Conservation (phyloP, 2,113 vertebrate genomes). For the Catharus fuscescens region DNA sequence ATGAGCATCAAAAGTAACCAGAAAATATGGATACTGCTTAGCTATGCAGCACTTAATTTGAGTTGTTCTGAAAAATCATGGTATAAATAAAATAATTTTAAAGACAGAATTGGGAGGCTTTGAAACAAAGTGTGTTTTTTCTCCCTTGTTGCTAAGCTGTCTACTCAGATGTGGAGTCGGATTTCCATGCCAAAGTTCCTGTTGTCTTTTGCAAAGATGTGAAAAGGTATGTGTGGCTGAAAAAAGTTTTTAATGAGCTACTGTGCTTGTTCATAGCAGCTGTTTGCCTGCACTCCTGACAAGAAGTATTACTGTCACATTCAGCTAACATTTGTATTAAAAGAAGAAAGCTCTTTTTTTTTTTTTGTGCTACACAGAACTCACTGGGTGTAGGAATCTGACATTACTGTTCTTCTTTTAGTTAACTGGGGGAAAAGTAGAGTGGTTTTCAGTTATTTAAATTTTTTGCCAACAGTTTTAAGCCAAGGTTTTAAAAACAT, state of each 20-base stretch:
- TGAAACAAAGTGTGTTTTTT: not conserved
- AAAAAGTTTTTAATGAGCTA: not conserved
- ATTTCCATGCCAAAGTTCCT: slow-evolving; percentile 99
- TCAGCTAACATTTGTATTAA: not conserved
- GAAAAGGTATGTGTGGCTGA: slow-evolving; percentile 80
- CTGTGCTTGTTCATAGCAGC: not conserved
- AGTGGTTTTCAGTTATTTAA: not conserved
- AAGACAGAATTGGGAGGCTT: not conserved
- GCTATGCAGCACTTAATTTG: not conserved
- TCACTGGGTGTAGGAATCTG: not conserved
- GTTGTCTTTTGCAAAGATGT: slow-evolving; percentile 92
- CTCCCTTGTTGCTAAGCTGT: slow-evolving; percentile 73
- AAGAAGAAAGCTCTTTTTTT: not conserved
- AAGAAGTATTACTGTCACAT: not conserved
- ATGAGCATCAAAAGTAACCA: not conserved
- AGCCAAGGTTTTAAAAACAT: not conserved
- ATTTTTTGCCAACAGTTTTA: not conserved
- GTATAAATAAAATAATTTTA: not conserved
- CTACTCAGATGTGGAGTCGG: slow-evolving; percentile 93
- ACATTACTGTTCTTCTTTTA: not conserved
- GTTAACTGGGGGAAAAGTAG: not conserved
- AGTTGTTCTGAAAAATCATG: not conserved
- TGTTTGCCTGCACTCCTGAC: not conserved
- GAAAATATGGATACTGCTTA: not conserved
- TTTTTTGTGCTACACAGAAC: not conserved